A percentile compares a stretch with the other conserved stretches of the same genome.
phyloP scores from a whole-genome alignment of 1,140 invertebrate species.

The Sipha flava region DNA sequence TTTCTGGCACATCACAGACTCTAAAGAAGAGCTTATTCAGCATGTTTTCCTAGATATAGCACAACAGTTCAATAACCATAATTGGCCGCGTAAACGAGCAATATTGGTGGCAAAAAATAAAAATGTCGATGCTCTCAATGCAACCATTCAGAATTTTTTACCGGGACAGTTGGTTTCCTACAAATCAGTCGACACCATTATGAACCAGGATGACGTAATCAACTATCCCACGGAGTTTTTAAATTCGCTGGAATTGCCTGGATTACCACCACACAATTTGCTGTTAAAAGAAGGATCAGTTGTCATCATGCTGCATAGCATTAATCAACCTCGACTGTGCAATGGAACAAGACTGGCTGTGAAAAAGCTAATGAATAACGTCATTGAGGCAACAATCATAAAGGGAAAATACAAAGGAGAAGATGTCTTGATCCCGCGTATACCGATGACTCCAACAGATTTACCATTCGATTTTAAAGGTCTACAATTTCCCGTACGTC shows the following conservation, averaged over 20 bases:
- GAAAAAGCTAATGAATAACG: slow-evolving; percentile 43
- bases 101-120: background rate
- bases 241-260: too few species aligned
- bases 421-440: slow-evolving; percentile 43
- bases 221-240: too few species aligned
- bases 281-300: slow-evolving; percentile 42
- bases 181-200: background rate
- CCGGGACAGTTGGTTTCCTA: too few species aligned
- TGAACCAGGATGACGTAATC: slow-evolving; percentile 4
- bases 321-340: slow-evolving; percentile 43
- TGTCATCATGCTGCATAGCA: slow-evolving; percentile 44
- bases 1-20: slow-evolving; percentile 32
- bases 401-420: slow-evolving; percentile 42
- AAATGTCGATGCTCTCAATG: background rate
- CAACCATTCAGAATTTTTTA: background rate
- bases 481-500: slow-evolving; percentile 48
- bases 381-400: slow-evolving; percentile 44
- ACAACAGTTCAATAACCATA: background rate
- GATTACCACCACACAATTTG: slow-evolving; percentile 41
- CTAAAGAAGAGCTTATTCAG: slow-evolving; percentile 38
- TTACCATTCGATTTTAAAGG: slow-evolving; percentile 45
- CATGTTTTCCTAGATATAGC: background rate
- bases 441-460: slow-evolving; percentile 43
- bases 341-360: slow-evolving; percentile 45
- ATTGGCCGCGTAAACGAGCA: background rate